Evolutionary conservation across 1,140 invertebrate genomes (phyloP).

Genomic region (Caenorhabditis remanei): DNA sequence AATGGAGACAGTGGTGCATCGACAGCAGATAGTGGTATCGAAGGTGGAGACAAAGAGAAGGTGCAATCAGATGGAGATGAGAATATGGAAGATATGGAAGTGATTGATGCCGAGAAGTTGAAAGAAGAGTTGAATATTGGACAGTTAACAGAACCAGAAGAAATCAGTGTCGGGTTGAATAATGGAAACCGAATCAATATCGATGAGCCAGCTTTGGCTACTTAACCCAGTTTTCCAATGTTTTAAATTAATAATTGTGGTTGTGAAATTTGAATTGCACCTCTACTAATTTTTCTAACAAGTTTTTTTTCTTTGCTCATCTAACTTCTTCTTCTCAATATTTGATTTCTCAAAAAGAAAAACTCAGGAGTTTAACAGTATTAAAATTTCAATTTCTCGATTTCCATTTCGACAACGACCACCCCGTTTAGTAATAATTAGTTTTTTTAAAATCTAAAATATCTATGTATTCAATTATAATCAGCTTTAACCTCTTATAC

Average conservation of each 20-base stretch:
- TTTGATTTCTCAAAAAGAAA: background rate
- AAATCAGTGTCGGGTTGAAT: constrained; percentile 48
- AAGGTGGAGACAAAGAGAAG: constrained; percentile 28
- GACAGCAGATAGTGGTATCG: constrained; percentile 7
- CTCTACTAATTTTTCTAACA: background rate
- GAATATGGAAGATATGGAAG: constrained; percentile 49
- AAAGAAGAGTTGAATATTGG: constrained; percentile 45
- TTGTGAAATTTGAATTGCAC: background rate
- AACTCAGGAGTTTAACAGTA: background rate
- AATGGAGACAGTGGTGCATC: constrained; percentile 19
- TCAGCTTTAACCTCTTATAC: background rate
- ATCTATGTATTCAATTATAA: background rate
- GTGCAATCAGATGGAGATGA: constrained; percentile 30
- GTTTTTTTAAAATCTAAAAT: background rate
- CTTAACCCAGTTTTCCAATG: background rate
- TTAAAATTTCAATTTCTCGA: background rate
- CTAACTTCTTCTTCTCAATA: background rate
- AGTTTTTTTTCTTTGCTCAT: background rate
- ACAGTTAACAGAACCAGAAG: constrained; percentile 22
- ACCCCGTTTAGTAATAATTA: background rate
- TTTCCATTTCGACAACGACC: background rate
- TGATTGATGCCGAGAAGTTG: constrained; percentile 39
- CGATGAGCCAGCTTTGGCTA: constrained; percentile 23
- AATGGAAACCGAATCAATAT: constrained; percentile 38
- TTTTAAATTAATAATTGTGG: background rate